Base-by-base conservation (phyloP, 2,113 vertebrate species). In the Myotis brandtii region DNA sequence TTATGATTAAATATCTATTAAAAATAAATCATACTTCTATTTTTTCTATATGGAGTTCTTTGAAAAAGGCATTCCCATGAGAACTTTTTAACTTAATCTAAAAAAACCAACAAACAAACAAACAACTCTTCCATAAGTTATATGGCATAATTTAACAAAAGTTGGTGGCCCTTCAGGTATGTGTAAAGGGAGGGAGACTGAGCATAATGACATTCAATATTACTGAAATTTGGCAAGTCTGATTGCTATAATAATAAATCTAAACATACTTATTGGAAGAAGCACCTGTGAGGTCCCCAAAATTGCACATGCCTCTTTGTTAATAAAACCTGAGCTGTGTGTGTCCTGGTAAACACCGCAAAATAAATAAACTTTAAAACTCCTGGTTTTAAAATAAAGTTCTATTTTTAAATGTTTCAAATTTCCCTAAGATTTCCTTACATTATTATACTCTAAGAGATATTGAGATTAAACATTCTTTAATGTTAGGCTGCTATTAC, bases 351-450 rank as follows among this genome's bases (percentile, higher is more conserved):
- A 96, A 73, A 90, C 11, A 81, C 0, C 88, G n/a, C 4, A 84
- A 94, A 56, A 59, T 54, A 88, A 83, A 79, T n/a, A 94, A 75
- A 80, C n/a, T 67, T 89, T 66, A 66, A 90, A 91, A 83, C 43
- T 86, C 85, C 23, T 82, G 5, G 4, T 86, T 48, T 4, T 20
- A 67, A 18, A 67, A 67, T 18, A 67, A 95, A 91, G 13, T 72
- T 70, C 43, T 88, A 46, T 46, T 77, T 95, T 86, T 79, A 93
- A 86, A 70, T 80, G n/a, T 86, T 82, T 91, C n/a, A 75, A 64
- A 66, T 82, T 72, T 83, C 25, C 59, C 14, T 84, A 73, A 73
- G 37, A 69, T 67, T 54, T 91, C 73, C 13, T 76, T 89, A 20
- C 23, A 95, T 70, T 80, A 83, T 27, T 91, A 69, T 7, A 67